Base-by-base conservation (phyloP, 2,888 invertebrate genomes). In the Eupithecia pulchellata region DNA sequence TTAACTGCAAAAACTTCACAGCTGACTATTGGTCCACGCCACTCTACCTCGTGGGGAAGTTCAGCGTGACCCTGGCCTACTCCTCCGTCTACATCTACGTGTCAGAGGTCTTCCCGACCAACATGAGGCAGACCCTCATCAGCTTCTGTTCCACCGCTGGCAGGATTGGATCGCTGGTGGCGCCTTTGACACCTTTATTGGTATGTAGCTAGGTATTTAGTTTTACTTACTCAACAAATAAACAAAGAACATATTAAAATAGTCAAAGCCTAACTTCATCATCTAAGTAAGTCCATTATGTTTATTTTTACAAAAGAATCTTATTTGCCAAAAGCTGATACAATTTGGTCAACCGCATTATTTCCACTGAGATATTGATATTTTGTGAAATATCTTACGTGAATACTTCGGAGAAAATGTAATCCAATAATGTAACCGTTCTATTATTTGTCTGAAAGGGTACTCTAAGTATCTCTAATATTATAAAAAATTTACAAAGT, bases 91-190 rank as follows among this genome's bases (percentile, higher is more conserved):
- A 96, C 86, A 95, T 96, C 79, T 95, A 96, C 86, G 96, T 96
- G 27, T 95, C 96, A 0, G 96, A 96, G 84, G 95, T 96, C 73
- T 96, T 96, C 87, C 96, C 96, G 0, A 96, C 96, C 0, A 95
- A 95, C 72, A 92, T 96, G 86, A 85, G 96, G 69, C 96, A 96
- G 85, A 96, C 96, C 0, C 87, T 96, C 61, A 95, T 96, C 85
- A 96, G 96, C 66, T 93, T 95, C 63, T 96, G 96, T 82, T 96
- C 96, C 1, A 96, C 96, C 81, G 95, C 96, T 47, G 96, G 96
- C 57, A 94, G 96, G 77, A 94, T 96, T 60, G 96, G 96, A 1
- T 96, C 96, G 0, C 94, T 96, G 82, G 86, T 96, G 20, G 95
- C 96, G 0, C 96, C 96, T 0, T 93, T 96, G 84, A 96, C 96